Conservation (phyloP, 1,140 invertebrate genomes). For the Zaprionus africanus region DNA sequence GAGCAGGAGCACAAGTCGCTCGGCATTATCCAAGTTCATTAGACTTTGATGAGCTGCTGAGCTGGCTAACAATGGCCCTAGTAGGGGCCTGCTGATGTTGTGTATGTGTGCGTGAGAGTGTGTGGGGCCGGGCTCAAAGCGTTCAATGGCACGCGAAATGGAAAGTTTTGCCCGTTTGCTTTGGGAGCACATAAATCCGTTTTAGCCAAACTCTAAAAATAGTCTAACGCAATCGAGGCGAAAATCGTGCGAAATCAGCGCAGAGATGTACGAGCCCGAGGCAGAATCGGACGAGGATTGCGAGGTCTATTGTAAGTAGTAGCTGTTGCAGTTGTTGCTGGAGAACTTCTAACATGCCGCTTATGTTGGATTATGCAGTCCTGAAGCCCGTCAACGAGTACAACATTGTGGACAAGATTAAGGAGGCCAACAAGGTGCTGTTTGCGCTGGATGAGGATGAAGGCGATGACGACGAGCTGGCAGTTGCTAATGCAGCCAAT, state of each 20-base stretch:
- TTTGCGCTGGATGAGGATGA: slow-evolving; percentile 53
- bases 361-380: slow-evolving; percentile 75
- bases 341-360: slow-evolving; percentile 45
- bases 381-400: slow-evolving; percentile 83
- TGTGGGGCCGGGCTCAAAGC: slow-evolving; percentile 24
- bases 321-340: slow-evolving; percentile 6
- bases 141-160: slow-evolving; percentile 72
- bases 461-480: slow-evolving; percentile 17
- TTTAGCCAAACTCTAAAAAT: slow-evolving; percentile 60
- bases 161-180: slow-evolving; percentile 57
- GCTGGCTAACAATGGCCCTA: slow-evolving; percentile 11
- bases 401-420: slow-evolving; percentile 84
- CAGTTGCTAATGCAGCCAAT: slow-evolving; percentile 24
- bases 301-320: slow-evolving; percentile 87
- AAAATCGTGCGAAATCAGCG: slow-evolving; percentile 31
- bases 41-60: slow-evolving; percentile 62
- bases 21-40: slow-evolving; percentile 71
- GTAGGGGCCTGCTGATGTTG: background rate
- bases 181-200: slow-evolving; percentile 54
- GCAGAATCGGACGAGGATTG: slow-evolving; percentile 97
- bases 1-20: slow-evolving; percentile 14
- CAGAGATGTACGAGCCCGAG: slow-evolving; percentile 91
- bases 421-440: slow-evolving; percentile 81
- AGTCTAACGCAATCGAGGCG: slow-evolving; percentile 68
- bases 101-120: background rate